These are phyloP conservation scores for Hydroisotoma schaefferi DNA, from an alignment of 2,888 invertebrate species.

Conservation along the genomic window DNA sequence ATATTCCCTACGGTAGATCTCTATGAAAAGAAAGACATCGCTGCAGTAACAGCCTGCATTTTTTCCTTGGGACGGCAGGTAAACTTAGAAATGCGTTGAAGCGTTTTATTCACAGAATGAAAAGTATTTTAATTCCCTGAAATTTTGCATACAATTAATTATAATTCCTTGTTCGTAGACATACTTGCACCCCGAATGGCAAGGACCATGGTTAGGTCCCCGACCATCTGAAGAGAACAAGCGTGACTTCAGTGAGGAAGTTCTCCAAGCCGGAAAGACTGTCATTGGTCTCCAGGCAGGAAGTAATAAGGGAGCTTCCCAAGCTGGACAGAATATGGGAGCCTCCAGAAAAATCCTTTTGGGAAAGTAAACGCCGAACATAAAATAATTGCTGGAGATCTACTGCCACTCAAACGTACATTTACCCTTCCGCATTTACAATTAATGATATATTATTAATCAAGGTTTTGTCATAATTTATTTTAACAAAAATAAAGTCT, in stretches of 20 bases:
- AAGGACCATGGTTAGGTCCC: constrained; percentile 86
- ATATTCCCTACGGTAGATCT: constrained; percentile 96
- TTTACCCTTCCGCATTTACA: neutral
- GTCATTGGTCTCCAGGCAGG: constrained; percentile 93
- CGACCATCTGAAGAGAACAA: constrained; percentile 92
- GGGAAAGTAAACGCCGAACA: constrained; percentile 67
- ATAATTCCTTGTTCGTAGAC: constrained; percentile 58
- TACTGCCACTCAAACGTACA: neutral
- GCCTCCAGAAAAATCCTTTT: constrained; percentile 85
- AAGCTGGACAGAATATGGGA: constrained; percentile 85
- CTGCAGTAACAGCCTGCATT: constrained; percentile 76
- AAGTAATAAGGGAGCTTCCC: constrained; percentile 91
- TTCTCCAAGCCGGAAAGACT: constrained; percentile 77
- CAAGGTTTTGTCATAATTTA: neutral
- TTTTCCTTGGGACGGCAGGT: constrained; percentile 82
- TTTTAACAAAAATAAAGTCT: no score
- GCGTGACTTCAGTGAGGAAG: constrained; percentile 89
- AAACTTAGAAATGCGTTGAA: constrained; percentile 51
- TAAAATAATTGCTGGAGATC: neutral
- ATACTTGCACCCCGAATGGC: constrained; percentile 78
- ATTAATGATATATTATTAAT: neutral
- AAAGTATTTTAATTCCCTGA: neutral
- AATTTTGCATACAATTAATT: constrained; percentile 5
- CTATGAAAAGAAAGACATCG: constrained; percentile 90
- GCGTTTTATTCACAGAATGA: neutral